A percentile compares a stretch with the other conserved stretches of the same genome.
Conservation (phyloP, 2,888 invertebrate genomes). For the Agrochola circellaris region DNA sequence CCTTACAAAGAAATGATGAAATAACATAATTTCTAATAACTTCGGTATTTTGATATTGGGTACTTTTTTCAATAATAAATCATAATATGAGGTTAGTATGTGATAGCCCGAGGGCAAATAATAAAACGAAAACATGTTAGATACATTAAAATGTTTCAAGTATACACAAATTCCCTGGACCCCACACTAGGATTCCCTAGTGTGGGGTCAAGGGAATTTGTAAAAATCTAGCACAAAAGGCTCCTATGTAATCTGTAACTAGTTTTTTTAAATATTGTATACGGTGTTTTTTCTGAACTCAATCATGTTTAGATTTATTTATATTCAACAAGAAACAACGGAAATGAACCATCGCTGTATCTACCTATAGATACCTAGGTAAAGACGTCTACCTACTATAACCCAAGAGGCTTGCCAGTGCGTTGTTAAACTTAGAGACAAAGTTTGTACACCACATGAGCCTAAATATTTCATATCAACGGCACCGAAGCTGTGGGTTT, state of each 20-base stretch:
- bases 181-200: too few species aligned
- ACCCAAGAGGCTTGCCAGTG: background rate
- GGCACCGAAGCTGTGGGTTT: background rate
- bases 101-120: slow-evolving; percentile 31
- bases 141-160: background rate
- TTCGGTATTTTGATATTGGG: slow-evolving; percentile 28
- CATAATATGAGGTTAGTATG: background rate
- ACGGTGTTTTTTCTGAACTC: too few species aligned
- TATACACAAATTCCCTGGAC: too few species aligned
- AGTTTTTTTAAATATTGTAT: too few species aligned
- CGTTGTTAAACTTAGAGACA: background rate
- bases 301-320: too few species aligned
- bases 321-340: background rate
- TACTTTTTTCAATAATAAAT: slow-evolving; percentile 35
- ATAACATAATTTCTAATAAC: slow-evolving; percentile 19
- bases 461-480: slow-evolving; percentile 20
- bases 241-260: too few species aligned
- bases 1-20: slow-evolving; percentile 12
- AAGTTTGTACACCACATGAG: background rate
- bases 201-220: too few species aligned
- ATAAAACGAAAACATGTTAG: background rate
- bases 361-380: background rate
- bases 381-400: background rate
- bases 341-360: background rate
- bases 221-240: too few species aligned